Evolutionary conservation across 2,888 invertebrate genomes (phyloP).

Genomic region (Cynaeus angustus): DNA sequence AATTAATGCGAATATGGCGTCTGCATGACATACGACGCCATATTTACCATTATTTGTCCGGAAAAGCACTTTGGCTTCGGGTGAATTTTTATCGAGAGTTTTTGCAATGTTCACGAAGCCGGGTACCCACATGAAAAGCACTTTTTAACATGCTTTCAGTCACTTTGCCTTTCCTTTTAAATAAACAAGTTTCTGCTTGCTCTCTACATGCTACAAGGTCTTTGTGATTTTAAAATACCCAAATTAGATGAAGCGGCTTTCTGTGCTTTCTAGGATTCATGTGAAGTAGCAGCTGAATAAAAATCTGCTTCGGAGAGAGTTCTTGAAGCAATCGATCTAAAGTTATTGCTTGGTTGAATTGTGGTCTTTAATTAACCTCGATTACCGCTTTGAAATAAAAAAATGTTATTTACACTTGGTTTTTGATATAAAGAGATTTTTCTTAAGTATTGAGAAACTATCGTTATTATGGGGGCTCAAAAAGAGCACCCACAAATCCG

Average conservation of each 20-base stretch:
- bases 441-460: no score
- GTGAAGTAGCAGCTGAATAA: constrained; percentile 24
- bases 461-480: background rate
- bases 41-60: constrained; percentile 19
- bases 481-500: constrained; percentile 2
- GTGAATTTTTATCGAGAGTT: constrained; percentile 4
- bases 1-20: background rate
- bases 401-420: no score
- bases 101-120: constrained; percentile 12
- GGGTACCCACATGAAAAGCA: constrained; percentile 45
- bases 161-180: constrained; percentile 49
- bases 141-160: constrained; percentile 47
- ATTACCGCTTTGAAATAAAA: no score
- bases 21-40: background rate
- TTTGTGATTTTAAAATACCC: constrained; percentile 50
- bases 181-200: constrained; percentile 50
- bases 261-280: constrained; percentile 12
- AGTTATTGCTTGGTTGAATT: no score
- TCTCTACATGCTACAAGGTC: constrained; percentile 40
- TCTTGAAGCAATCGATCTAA: constrained; percentile 18
- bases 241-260: constrained; percentile 49
- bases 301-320: background rate
- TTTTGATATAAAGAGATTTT: no score
- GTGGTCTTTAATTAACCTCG: no score
- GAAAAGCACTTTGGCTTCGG: background rate